These are phyloP conservation scores for Falcunculus frontatus DNA, from an alignment of 2,113 vertebrate genomes.

Conservation along the genomic window DNA sequence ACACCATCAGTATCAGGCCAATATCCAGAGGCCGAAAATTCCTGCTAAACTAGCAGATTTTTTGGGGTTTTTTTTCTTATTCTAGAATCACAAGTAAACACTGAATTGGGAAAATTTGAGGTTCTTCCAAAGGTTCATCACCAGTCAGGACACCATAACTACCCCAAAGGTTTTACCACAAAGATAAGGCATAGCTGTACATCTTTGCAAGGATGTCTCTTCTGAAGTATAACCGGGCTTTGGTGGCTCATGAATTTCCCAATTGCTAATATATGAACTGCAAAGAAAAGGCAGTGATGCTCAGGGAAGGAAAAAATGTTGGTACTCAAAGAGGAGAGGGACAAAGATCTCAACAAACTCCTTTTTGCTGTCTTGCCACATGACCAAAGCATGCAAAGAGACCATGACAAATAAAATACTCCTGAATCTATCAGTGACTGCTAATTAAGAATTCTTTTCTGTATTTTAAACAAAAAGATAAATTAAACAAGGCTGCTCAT, in stretches of 20 bases:
- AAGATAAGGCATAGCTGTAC: not conserved
- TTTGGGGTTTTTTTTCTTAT: not conserved
- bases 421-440: not conserved
- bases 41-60: not conserved
- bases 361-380: not conserved
- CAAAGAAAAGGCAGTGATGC: not conserved
- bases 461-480: not conserved
- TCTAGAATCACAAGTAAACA: not conserved
- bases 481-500: not conserved
- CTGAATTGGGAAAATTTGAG: not conserved
- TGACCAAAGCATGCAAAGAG: not conserved
- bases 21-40: not conserved
- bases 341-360: not conserved
- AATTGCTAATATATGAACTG: not conserved
- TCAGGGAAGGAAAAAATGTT: not conserved
- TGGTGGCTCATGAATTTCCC: not conserved
- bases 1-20: not conserved
- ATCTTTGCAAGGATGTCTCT: not conserved
- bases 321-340: not conserved
- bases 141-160: not conserved
- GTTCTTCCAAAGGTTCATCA: not conserved
- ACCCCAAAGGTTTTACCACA: not conserved
- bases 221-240: not conserved
- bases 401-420: not conserved
- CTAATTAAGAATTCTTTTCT: not conserved